These are phyloP conservation scores for Euzetes globulus DNA, from an alignment of 2,888 invertebrate species.

Conservation along the genomic window DNA sequence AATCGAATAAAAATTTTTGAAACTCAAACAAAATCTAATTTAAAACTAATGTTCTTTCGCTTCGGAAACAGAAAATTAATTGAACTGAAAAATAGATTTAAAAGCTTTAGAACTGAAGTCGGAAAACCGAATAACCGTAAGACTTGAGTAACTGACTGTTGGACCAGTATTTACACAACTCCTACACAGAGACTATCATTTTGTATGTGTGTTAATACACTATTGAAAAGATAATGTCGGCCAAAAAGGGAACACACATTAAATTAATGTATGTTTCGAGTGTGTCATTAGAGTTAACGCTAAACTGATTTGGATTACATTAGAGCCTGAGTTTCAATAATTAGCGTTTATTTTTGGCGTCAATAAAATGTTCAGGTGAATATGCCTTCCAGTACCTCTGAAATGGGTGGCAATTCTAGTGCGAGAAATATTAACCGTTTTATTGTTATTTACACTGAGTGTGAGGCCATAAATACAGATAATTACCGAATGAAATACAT, in stretches of 20 bases:
- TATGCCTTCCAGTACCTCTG: too few relatives aligned
- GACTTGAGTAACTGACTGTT: neutral
- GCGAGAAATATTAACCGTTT: neutral
- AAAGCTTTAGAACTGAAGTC: neutral
- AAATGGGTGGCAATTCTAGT: neutral
- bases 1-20: too few relatives aligned
- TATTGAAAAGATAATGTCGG: neutral
- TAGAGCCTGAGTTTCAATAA: neutral
- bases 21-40: neutral
- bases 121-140: neutral
- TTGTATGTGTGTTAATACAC: neutral
- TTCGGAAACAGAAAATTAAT: neutral
- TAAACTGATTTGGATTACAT: slow-evolving; percentile 12
- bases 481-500: neutral
- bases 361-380: slow-evolving; percentile 9
- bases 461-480: neutral
- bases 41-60: neutral
- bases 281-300: neutral
- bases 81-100: neutral
- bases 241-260: neutral
- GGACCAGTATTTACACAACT: too few relatives aligned
- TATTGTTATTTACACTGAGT: neutral
- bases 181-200: too few relatives aligned
- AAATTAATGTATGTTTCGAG: neutral
- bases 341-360: neutral